phyloP scores from a whole-genome alignment of 2,888 invertebrate genomes.

The Andrena praecox region DNA sequence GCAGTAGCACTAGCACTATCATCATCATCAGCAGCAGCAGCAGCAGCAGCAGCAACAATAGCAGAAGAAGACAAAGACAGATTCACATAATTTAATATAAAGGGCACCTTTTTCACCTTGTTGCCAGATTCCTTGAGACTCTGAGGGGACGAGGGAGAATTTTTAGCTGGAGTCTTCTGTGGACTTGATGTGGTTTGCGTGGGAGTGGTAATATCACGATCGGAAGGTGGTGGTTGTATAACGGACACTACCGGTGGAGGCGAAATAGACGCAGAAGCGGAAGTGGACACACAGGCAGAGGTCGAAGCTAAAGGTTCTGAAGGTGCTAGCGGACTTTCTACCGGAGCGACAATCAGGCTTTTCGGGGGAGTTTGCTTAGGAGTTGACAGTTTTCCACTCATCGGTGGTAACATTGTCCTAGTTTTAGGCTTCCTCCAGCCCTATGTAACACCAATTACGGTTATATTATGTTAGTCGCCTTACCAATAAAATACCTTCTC shows the following conservation, averaged over 20 bases:
- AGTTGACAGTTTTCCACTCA: constrained; percentile 86
- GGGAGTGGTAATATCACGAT: constrained; percentile 80
- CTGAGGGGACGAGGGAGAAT: constrained; percentile 84
- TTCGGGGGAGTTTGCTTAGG: constrained; percentile 86
- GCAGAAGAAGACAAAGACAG: constrained; percentile 22
- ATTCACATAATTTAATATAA: constrained; percentile 57
- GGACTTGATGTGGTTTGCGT: constrained; percentile 81
- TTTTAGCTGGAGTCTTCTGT: constrained; percentile 84
- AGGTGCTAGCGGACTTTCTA: constrained; percentile 80
- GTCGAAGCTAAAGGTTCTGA: constrained; percentile 82
- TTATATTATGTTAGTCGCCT: constrained; percentile 72
- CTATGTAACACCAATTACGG: constrained; percentile 85
- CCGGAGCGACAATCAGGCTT: constrained; percentile 82
- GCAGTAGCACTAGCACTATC: neutral
- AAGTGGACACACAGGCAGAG: constrained; percentile 56
- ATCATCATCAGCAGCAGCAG: neutral
- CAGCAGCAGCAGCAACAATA: constrained; percentile 8
- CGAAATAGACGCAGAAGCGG: constrained; percentile 75
- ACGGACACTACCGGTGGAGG: constrained; percentile 80
- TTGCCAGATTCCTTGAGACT: constrained; percentile 84
- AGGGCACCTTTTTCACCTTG: constrained; percentile 85
- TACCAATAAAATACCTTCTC: constrained; percentile 52
- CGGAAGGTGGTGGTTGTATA: constrained; percentile 79
- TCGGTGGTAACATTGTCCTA: constrained; percentile 90
- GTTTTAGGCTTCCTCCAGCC: constrained; percentile 93